These are phyloP conservation scores for Plodia interpunctella DNA, from an alignment of 1,140 invertebrate genomes.

Conservation along the genomic window DNA sequence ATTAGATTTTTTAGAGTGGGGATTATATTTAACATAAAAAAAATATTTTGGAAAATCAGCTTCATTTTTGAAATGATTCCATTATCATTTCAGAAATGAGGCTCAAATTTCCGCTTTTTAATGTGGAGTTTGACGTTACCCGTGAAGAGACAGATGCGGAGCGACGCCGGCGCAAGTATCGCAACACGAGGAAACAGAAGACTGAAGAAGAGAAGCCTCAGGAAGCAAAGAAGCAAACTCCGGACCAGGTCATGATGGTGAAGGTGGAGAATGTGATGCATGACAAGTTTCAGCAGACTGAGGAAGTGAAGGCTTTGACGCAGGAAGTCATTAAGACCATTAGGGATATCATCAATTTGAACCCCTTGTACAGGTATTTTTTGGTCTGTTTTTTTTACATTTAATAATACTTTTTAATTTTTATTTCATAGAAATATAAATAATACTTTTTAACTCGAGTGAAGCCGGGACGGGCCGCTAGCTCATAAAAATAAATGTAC, in stretches of 20 bases:
- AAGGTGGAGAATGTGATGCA: constrained; percentile 96
- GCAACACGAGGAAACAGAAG: constrained; percentile 55
- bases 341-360: constrained; percentile 96
- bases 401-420: too few species aligned
- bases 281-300: constrained; percentile 92
- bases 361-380: constrained; percentile 89
- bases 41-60: constrained; percentile 17
- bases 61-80: constrained; percentile 64
- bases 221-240: constrained; percentile 37
- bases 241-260: constrained; percentile 88
- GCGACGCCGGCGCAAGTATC: constrained; percentile 74
- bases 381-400: neutral
- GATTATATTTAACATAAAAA: too few species aligned
- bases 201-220: constrained; percentile 23
- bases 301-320: constrained; percentile 97
- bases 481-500: too few species aligned
- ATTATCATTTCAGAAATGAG: constrained; percentile 72
- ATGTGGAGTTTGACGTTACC: constrained; percentile 81
- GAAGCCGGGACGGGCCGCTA: too few species aligned
- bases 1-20: too few species aligned
- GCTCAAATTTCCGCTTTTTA: constrained; percentile 80
- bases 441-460: too few species aligned
- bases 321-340: constrained; percentile 99
- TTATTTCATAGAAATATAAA: too few species aligned
- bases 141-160: constrained; percentile 78